phyloP scores from a whole-genome alignment of 2,797 vertebrate genomes.

The Eurystomus glaucurus region DNA sequence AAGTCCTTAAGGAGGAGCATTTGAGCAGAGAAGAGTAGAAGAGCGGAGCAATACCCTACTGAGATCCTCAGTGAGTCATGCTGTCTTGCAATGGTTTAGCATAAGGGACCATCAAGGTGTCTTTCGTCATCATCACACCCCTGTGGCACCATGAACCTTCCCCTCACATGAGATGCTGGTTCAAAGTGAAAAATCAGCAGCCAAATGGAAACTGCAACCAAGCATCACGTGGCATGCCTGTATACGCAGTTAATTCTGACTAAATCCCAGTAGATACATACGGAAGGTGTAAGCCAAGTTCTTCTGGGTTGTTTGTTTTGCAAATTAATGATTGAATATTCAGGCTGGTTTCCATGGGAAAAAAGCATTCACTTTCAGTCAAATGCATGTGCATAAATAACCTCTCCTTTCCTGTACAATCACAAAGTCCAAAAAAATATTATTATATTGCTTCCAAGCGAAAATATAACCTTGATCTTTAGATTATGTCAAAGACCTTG shows the following conservation, averaged over 20 bases:
- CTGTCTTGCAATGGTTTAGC: fast-evolving
- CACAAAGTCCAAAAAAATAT: not conserved
- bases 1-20: not conserved
- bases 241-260: not conserved
- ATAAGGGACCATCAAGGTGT: not conserved
- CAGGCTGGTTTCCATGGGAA: not conserved
- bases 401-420: not conserved
- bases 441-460: not conserved
- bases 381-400: not conserved
- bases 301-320: not conserved
- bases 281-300: not conserved
- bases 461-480: not conserved
- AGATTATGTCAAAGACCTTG: not conserved
- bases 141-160: fast-evolving
- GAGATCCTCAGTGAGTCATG: not conserved
- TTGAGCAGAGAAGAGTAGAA: not conserved
- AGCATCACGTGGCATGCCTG: fast-evolving
- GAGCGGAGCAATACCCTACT: not conserved
- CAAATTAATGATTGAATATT: constrained; percentile 9
- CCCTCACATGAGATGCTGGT: too few relatives aligned
- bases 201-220: not conserved
- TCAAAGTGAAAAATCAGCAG: not conserved
- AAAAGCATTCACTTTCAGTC: not conserved
- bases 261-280: not conserved
- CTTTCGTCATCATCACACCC: not conserved